These are phyloP conservation scores for Lepus townsendii DNA, from an alignment of 2,797 vertebrate genomes.

Conservation along the genomic window DNA sequence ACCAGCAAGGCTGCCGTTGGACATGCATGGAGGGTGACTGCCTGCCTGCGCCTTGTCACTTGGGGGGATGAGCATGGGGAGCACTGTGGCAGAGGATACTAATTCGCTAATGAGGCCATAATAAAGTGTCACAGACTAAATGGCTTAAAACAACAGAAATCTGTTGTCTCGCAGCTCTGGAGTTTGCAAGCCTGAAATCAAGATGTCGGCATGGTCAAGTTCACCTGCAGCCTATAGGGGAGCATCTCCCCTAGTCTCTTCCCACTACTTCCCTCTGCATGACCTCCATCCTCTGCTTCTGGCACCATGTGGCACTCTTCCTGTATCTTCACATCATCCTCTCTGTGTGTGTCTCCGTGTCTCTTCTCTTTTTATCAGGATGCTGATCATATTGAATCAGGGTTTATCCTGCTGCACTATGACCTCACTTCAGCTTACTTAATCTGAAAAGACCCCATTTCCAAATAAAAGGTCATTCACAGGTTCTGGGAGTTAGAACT, in stretches of 20 bases:
- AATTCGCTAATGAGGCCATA: not conserved
- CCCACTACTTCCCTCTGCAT: not conserved
- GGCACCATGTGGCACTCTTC: rapidly evolving
- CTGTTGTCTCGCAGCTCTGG: not conserved
- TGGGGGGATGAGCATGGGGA: not conserved
- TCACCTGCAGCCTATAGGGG: no score
- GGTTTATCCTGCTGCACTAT: not conserved
- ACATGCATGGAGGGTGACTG: not conserved
- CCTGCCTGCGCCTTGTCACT: not conserved
- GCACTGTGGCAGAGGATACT: rapidly evolving
- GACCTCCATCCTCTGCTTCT: not conserved
- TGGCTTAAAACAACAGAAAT: not conserved
- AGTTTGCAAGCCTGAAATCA: not conserved
- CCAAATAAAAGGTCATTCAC: not conserved
- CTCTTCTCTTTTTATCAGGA: not conserved
- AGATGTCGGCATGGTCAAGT: not conserved
- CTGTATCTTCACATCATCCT: rapidly evolving
- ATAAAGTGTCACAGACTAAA: not conserved
- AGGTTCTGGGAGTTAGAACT: not conserved
- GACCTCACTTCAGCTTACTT: not conserved
- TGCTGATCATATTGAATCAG: not conserved
- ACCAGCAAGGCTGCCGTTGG: not conserved
- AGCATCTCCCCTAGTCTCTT: not conserved
- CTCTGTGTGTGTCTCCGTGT: not conserved
- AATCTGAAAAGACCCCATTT: not conserved